Conservation (phyloP, 1,140 invertebrate species). For the Drosophila kanapiae region DNA sequence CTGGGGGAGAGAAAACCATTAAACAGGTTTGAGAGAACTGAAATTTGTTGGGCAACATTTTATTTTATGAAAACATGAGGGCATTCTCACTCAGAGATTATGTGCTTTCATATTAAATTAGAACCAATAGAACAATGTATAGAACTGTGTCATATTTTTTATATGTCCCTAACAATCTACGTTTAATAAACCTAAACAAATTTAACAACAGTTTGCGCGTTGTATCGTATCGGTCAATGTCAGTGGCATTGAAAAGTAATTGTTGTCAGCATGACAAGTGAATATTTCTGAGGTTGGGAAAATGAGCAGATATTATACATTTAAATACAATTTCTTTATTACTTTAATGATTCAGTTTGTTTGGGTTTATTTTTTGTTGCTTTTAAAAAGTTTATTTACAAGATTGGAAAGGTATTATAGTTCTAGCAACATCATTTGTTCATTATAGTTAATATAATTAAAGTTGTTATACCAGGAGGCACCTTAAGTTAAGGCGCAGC, state of each 20-base stretch:
- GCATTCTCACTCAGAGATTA: neutral
- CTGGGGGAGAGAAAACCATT: neutral
- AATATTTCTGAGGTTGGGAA: neutral
- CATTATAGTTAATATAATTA: neutral
- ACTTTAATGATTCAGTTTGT: neutral
- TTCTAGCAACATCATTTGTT: no score
- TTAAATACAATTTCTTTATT: neutral
- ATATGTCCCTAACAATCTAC: neutral
- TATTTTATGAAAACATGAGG: neutral
- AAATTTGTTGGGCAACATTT: neutral
- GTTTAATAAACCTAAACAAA: conserved; percentile 3
- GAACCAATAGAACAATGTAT: neutral
- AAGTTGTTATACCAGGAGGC: neutral
- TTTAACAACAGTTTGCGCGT: neutral
- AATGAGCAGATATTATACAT: neutral
- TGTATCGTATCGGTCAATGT: conserved; percentile 21
- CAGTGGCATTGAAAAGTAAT: conserved; percentile 22
- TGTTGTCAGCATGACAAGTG: conserved; percentile 15
- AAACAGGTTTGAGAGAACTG: conserved; percentile 23
- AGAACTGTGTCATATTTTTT: neutral
- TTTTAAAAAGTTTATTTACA: no score
- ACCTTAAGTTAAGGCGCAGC: neutral
- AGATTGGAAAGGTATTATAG: no score
- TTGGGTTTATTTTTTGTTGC: no score
- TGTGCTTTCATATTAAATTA: neutral